Base-by-base conservation (phyloP, 2,797 vertebrate species). In the Enteromius fasciolatus region DNA sequence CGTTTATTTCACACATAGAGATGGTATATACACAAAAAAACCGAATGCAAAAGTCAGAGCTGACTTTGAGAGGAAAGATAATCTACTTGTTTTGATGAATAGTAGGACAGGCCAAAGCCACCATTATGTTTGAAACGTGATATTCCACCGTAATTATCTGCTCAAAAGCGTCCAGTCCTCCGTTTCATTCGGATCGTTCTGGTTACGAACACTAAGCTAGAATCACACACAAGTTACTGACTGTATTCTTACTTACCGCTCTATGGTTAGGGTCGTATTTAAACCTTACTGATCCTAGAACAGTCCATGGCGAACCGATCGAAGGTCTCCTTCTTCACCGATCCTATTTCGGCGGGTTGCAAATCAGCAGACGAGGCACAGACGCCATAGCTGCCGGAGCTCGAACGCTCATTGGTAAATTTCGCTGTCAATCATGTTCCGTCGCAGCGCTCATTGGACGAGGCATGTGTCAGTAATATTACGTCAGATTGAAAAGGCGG, bases 261-360 rank as follows among this genome's bases (percentile, higher is more conserved):
- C 48, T 54, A 86, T 89, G 44, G 86, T 84, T 33, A 74, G 74
- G 44, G 77, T 85, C 84, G 54, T 87, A 81, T 85, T 89, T 91
- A 86, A 85, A 88, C 10, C 83, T 80, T 84, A 92, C 95, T 95
- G 95, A 95, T 95, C 95, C 95, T 94, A 86, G 95, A 95, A 94
- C 95, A 94, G 95, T 94, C 90, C 89, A 88, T 78, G 83, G 83
- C 80, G 81, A 85, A 61, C 74, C 25, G 68, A 89, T 78, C 92
- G 93, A 94, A 93, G 92, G 92, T 93, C 93, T 92, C 64, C 83
- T 93, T 91, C 94, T 89, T 93, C 93, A 86, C 86, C 72, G 80
- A 89, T 89, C 84, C 36, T 69, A 83, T 91, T 90, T 89, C 91
- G 86, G 92, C 94, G 89, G 94, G 91, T 94, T 93, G 91, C 93